phyloP scores from a whole-genome alignment of 1,140 invertebrate genomes.

The Zaprionus kolodkinae region DNA sequence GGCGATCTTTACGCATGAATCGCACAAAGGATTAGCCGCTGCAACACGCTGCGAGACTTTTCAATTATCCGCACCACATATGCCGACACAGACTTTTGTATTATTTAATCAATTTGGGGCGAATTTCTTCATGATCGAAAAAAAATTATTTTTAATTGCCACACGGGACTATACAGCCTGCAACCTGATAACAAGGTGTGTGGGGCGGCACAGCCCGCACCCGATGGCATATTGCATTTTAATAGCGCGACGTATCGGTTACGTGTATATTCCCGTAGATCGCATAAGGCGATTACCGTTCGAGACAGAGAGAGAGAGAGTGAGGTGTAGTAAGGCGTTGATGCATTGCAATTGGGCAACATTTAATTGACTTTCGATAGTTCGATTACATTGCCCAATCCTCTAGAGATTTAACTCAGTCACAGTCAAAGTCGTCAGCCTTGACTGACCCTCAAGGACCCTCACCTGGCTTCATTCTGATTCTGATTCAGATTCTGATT shows the following conservation, averaged over 20 bases:
- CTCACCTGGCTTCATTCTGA: conserved; percentile 38
- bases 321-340: neutral
- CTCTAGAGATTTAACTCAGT: neutral
- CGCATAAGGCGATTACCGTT: conserved; percentile 45
- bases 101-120: conserved; percentile 73
- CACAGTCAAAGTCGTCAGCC: conserved; percentile 19
- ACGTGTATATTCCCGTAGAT: conserved; percentile 62
- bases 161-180: conserved; percentile 32
- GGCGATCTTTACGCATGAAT: conserved; percentile 40
- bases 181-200: conserved; percentile 48
- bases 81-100: conserved; percentile 22
- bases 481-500: conserved; percentile 61
- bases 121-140: conserved; percentile 65
- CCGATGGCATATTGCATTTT: conserved; percentile 56
- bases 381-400: neutral
- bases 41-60: conserved; percentile 24
- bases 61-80: conserved; percentile 50
- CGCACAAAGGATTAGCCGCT: conserved; percentile 50
- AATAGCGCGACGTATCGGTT: conserved; percentile 47
- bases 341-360: conserved; percentile 14
- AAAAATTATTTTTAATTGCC: conserved; percentile 76
- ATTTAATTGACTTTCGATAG: conserved; percentile 13
- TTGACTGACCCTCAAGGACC: conserved; percentile 74
- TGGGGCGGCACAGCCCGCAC: conserved; percentile 46
- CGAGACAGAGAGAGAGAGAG: neutral